Evolutionary conservation across 2,797 vertebrate species (phyloP), one percentile per base, ranked within the genome.

Genomic region (Heliangelus exortis): DNA sequence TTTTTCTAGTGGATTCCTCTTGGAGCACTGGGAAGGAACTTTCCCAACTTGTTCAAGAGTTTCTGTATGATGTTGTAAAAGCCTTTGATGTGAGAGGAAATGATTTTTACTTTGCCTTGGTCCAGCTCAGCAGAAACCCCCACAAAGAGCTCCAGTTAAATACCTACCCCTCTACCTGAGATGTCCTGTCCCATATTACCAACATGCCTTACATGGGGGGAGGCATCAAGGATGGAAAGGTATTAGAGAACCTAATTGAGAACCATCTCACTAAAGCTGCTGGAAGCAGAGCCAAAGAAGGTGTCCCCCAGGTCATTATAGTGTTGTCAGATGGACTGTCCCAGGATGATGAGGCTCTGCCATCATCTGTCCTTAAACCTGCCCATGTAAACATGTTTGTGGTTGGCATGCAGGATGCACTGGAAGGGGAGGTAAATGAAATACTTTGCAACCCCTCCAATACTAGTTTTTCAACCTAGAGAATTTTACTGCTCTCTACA

Each of bases 1-100:
- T 98, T 98, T 99, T 99, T 98, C 98, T 99, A 98, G 98, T 99
- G 97, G 99, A 99, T 98, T 98, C 98, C 92, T 99, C 98, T 92
- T 97, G 98, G 98, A 99, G 97, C 97, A 96, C 98, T 97, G 98
- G 98, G 92, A 92, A 98, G 88, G 98, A 98, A 93, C 98, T 98
- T 97, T 99, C 99, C 98, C 98, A 98, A 93, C 98, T 98, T n/a
- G 66, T 99, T 96, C 98, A 97, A 96, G 97, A 98, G 94, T 99
- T 99, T 98, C 97, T 99, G 34, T 98, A 97, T 98, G 98, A 97
- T 97, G 97, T 98, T 97, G 96, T 98, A 97, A 97, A 98, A 90
- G 97, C 98, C 90, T 98, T 98, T 97, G 98, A 98, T 95, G 97
- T 97, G 95, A 97, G 97, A 91, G 98, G 97, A 96, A 97, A 95